phyloP scores from a whole-genome alignment of 2,797 vertebrate species.

The Pteronotus mesoamericanus region DNA sequence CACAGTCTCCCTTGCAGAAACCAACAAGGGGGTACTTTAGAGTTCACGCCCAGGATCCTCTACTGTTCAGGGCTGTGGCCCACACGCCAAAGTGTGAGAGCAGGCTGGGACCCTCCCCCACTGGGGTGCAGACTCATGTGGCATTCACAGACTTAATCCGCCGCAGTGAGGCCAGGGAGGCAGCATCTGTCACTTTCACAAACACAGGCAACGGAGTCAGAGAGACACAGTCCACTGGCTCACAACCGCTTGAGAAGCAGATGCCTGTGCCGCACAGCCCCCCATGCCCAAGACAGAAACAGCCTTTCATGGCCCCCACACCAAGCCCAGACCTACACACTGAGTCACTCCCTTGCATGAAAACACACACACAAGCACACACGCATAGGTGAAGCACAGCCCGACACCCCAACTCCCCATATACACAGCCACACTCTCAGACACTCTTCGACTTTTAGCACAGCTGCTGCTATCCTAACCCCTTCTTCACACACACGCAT shows the following conservation, averaged over 20 bases:
- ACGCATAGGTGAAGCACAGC: background rate
- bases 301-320: background rate
- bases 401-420: background rate
- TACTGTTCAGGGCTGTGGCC: background rate
- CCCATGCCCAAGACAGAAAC: background rate
- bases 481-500: background rate
- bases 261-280: conserved; percentile 60
- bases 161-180: conserved; percentile 62
- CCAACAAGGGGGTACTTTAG: background rate
- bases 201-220: conserved; percentile 50
- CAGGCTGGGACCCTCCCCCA: conserved; percentile 60
- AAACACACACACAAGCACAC: background rate
- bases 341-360: background rate
- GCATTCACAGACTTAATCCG: conserved; percentile 71
- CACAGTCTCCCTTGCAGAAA: background rate
- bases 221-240: conserved; percentile 46
- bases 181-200: conserved; percentile 76
- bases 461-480: conserved; percentile 45
- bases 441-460: conserved; percentile 44
- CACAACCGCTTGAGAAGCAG: conserved; percentile 73
- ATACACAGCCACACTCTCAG: background rate
- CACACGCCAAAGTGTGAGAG: background rate
- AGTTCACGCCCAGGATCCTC: background rate
- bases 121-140: conserved; percentile 59
- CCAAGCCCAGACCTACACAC: background rate